Evolutionary conservation across 1,140 invertebrate species (phyloP), one percentile per base, ranked within the genome.

Genomic region (Rhagoletis zephyria): DNA sequence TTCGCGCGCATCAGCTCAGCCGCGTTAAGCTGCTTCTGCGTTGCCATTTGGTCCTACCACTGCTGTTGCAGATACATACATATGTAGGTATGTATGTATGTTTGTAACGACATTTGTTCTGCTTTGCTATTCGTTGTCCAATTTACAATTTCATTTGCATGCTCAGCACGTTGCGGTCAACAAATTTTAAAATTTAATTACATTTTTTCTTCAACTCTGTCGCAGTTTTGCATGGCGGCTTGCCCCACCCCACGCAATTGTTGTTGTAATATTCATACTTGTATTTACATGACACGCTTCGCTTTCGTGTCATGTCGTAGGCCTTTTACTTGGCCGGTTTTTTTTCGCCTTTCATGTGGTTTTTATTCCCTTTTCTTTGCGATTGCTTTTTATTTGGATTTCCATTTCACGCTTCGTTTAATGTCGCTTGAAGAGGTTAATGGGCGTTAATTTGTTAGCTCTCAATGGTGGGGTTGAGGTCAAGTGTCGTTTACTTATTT

Each of bases 151-250:
- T 42, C 51, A 81, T 81, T 81, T 81, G 74, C 74, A 59, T 81
- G 74, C 48, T 81, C 48, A 81, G 74, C 74, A 81, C 48, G 74
- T 81, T 81, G 74, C 74, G 74, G 74, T 81, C 74, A 56, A 81
- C 45, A 81, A 81, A 81, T 81, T 81, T 81, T 81, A 81, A 81
- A 81, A 81, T 81, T 81, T 81, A 81, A 81, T 81, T 81, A 56
- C 74, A 81, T 19, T 56, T 81, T 81, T 81, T 81, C 48, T 40
- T 70, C 40, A 12, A 3, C 12, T 45, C 65, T 56, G 51, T 2
- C 30, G 64, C 64, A 30, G 2, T 9, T 40, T 67, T 9, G 40
- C 30, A 67, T 67, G 64, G n/a, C 64, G 40, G 64, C 67, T 56
- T 56, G 51, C 51, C 51, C 30, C 30, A 30, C 30, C 30, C 30